phyloP scores from a whole-genome alignment of 2,888 invertebrate species.

The Rhagonycha fulva region DNA sequence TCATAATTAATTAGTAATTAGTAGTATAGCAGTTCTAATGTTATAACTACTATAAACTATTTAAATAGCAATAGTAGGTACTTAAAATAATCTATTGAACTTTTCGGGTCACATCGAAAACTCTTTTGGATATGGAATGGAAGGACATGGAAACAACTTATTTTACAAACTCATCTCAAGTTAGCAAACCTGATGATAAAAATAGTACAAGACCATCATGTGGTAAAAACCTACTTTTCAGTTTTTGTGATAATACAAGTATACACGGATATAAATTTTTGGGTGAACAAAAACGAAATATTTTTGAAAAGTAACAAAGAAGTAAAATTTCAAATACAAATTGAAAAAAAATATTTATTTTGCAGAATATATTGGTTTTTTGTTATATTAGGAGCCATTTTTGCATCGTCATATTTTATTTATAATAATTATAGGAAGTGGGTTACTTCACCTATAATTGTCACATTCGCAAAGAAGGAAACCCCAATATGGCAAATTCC shows the following conservation, averaged over 20 bases:
- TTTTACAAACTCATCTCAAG: too few species aligned
- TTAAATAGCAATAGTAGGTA: too few species aligned
- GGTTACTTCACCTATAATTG: conserved; percentile 73
- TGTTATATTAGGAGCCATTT: conserved; percentile 48
- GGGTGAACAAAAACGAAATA: conserved; percentile 1
- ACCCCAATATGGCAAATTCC: conserved; percentile 69
- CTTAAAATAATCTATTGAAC: too few species aligned
- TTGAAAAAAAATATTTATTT: neutral
- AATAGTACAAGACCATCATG: conserved; percentile 5
- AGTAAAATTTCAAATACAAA: neutral
- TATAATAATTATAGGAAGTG: conserved; percentile 71
- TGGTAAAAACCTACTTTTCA: conserved; percentile 10
- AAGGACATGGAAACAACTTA: too few species aligned
- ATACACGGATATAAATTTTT: conserved; percentile 10
- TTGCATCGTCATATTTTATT: conserved; percentile 63
- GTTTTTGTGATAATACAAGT: conserved; percentile 7
- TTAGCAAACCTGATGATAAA: too few species aligned
- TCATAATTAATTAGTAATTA: too few species aligned
- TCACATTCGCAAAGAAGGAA: conserved; percentile 75
- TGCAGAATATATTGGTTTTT: conserved; percentile 67
- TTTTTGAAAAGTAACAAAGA: neutral
- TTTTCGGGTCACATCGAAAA: too few species aligned
- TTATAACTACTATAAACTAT: too few species aligned
- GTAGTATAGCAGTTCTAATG: too few species aligned
- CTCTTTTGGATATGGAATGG: too few species aligned